Evolutionary conservation across 1,140 invertebrate genomes (phyloP).

Genomic region (Oryctes rhinoceros): DNA sequence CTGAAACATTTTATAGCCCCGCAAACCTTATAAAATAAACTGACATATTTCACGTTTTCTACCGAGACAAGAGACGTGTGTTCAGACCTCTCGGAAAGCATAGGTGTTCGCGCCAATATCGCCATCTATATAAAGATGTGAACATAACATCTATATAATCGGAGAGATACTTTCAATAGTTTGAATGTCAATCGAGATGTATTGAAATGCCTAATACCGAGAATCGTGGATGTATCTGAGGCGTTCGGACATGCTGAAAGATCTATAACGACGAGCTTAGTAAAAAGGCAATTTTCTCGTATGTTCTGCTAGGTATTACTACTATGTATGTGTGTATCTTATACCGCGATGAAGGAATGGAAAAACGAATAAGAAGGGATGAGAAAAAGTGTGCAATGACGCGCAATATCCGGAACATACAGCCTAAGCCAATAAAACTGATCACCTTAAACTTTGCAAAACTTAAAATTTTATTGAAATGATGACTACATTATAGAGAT

Average conservation of each 20-base stretch:
- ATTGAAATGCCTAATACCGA: conserved; percentile 24
- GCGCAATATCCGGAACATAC: neutral
- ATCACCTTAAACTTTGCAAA: no score
- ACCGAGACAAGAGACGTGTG: neutral
- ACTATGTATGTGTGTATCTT: neutral
- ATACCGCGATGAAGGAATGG: neutral
- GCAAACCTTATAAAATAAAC: conserved; percentile 22
- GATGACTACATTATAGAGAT: no score
- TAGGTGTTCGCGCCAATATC: neutral
- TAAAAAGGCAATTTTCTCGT: conserved; percentile 24
- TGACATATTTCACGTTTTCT: conserved; percentile 11
- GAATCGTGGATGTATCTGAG: neutral
- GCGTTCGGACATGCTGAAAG: neutral
- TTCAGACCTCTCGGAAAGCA: neutral
- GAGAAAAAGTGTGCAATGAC: neutral
- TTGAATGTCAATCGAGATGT: conserved; percentile 21
- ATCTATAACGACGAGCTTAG: neutral
- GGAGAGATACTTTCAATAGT: conserved; percentile 20
- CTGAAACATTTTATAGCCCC: neutral
- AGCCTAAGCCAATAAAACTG: no score
- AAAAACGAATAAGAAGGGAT: neutral
- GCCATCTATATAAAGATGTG: conserved; percentile 30
- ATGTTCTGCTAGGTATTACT: neutral
- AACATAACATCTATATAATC: conserved; percentile 21
- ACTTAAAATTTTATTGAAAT: no score